Base-by-base conservation (phyloP, 2,888 invertebrate genomes). In the Cryptocheilus praepositus region DNA sequence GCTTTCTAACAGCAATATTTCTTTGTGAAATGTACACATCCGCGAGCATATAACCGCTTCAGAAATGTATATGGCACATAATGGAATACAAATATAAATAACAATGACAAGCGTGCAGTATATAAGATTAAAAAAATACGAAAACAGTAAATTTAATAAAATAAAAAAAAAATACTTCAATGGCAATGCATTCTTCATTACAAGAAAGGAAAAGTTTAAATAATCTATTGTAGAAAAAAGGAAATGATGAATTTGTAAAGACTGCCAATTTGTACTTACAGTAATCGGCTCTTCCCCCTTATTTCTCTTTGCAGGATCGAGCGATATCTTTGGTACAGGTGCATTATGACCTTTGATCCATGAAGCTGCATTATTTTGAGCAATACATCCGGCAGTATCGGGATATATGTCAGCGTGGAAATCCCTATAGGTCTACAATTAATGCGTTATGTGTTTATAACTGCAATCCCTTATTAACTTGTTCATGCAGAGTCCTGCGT, bases 331-430 rank as follows among this genome's bases (percentile, higher is more conserved):
- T 64, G 93, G 92, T 68, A 96, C 92, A n/a, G 93, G 90, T 61
- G 92, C 91, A 88, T 96, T 94, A 59, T 91, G 91, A 45, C 95
- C 95, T 74, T 92, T 92, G 66, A 95, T 91, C 98, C 98, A 98
- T 86, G 95, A 93, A 11, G 92, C 91, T 8, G 95, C 94, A 67
- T 93, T 93, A 81, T 97, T 90, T 79, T 95, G 94, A 3, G 97
- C 95, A 73, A 94, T 92, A 56, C 92, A 93, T 54, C 96, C 96
- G 44, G 92, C 90, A 0, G 98, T 98, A 66, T 97, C 97, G 0
- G 98, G 98, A 90, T 95, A 98, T 68, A 98, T 90, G 89, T 98
- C 98, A 2, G 94, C 94, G 89, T 98, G 98, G 88, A 97, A 98
- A 80, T 98, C 98, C 82, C 96, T 92, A 89, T 97, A 97, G 55